Evolutionary conservation across 2,888 invertebrate genomes (phyloP), one percentile per base, ranked within the genome.

Genomic region (Altica lythri): DNA sequence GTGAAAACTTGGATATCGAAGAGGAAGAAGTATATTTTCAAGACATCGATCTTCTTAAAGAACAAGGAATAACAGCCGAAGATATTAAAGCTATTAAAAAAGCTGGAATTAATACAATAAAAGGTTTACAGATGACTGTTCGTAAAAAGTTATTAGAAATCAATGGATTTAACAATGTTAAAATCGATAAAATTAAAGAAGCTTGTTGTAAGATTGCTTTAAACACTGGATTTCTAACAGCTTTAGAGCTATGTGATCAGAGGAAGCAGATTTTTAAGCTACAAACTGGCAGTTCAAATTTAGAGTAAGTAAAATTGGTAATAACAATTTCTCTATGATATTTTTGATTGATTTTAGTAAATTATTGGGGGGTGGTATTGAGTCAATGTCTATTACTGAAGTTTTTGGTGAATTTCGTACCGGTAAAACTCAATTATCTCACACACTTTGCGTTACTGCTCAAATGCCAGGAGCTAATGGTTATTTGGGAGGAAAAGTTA

Each of bases 381-480:
- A 91, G 75, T 90, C 90, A 4, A 90, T 90, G 89, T 81, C 89
- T 0, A 90, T 91, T 46, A 90, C 90, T 0, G 90, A 91, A 78
- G 89, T 85, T 4, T 91, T 90, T 73, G 90, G 90, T 4, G 90
- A 91, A 77, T 90, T 89, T 70, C 81, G 90, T 19, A 88, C 89
- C 1, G 91, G 90, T 10, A 91, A 91, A 76, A 90, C 90, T 0
- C 90, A 91, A 70, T 71, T 91, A 4, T 86, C 89, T 0, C 90
- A 91, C 69, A 91, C 90, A 1, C 73, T 91, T 0, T 90, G 89
- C 71, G 87, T 90, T 4, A 89, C 89, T 5, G 83, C 87, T 19
- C 90, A 91, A 75, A 81, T 90, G 68, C 89, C 90, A 1, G 84
- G 80, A 42, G 73, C 79, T 0, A 81, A 78, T 52, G 86, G 86